Evolutionary conservation across 2,797 vertebrate species (phyloP).

Genomic region (Delichon dasypus): DNA sequence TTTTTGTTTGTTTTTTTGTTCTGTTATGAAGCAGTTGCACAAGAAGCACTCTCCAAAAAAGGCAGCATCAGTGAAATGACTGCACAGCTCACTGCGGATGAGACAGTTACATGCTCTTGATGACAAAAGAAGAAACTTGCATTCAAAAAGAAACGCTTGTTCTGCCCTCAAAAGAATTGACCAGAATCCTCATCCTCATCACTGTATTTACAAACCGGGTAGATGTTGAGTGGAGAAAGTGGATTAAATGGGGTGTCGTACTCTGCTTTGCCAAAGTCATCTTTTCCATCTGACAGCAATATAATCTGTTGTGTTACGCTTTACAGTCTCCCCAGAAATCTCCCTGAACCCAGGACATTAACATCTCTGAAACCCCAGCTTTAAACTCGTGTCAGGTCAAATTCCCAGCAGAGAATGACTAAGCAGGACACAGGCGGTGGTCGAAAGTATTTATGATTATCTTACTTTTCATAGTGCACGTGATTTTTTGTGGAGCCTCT

Average conservation of each 20-base stretch:
- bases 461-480: not conserved
- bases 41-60: not conserved
- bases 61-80: not conserved
- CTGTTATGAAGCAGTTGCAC: not conserved
- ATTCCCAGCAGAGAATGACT: not conserved
- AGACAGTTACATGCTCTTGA: not conserved
- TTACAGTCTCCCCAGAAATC: not conserved
- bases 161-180: not conserved
- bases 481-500: not conserved
- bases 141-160: not conserved
- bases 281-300: not conserved
- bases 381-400: not conserved
- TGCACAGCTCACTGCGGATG: not conserved
- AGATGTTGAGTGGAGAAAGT: not conserved
- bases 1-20: too few relatives aligned
- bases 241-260: not conserved
- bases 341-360: not conserved
- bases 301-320: not conserved
- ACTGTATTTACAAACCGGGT: not conserved
- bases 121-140: not conserved
- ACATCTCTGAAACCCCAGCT: not conserved
- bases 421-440: not conserved
- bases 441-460: not conserved
- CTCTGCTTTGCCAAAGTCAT: not conserved
- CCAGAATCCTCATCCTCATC: not conserved